Base-by-base conservation (phyloP, 1,140 invertebrate species). In the Platorchestia sp. region DNA sequence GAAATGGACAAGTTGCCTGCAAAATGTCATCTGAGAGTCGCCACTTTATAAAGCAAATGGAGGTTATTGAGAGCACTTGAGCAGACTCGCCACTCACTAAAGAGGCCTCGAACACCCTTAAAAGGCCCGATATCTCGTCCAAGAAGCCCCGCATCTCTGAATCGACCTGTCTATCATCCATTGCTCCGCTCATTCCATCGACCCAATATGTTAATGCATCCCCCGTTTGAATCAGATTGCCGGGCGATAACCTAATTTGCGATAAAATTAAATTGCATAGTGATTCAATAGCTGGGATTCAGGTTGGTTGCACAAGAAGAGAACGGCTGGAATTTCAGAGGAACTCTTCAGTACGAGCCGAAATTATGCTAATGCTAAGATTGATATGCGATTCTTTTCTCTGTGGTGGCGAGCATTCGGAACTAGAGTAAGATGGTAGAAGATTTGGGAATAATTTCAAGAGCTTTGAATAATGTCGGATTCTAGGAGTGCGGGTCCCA, bases 231-330 rank as follows among this genome's bases (percentile, higher is more conserved):
- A 93, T 93, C 91, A 93, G 91, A 93, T 93, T 93, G 91, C 91
- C 45, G 91, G 44, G 91, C 43, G 91, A 93, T 93, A 93, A 93
- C 91, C 91, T 93, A 93, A 93, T 93, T 93, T 93, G 91, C 43
- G 91, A 93, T 47, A 93, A 47, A 93, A 93, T 93, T 93, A 93
- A 93, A 93, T 93, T 93, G 91, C 91, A 93, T 93, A 93, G 91
- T 93, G 91, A 93, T 93, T 93, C 43, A 93, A 93, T 93, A 93
- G 91, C 91, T 93, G 91, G 43, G 43, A 93, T 93, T 93, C 91
- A 45, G 91, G 45, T 45, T 47, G 91, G 91, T n/a, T 47, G 91
- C 43, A 47, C 91, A 47, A 45, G 91, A 45, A 47, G 43, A 44
- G 91, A 45, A 93, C 43, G 43, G 40, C 44, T 44, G 14, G 91